phyloP scores from a whole-genome alignment of 2,113 vertebrate species.

The Isurus oxyrinchus region DNA sequence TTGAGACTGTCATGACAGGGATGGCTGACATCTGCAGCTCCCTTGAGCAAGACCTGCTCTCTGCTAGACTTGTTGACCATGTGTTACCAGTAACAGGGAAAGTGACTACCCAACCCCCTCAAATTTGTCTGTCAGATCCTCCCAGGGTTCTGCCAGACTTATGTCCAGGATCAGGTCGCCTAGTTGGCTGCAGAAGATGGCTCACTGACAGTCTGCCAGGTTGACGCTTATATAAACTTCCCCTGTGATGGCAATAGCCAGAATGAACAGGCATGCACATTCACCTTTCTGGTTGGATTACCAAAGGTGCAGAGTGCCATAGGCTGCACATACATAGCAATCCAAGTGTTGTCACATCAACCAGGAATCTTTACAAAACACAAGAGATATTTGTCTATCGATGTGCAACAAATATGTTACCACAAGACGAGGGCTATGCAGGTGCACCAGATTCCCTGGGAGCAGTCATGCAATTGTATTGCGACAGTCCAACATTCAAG shows the following conservation, averaged over 20 bases:
- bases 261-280: neutral
- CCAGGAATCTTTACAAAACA: too few species aligned
- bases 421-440: too few species aligned
- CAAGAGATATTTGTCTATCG: too few species aligned
- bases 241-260: neutral
- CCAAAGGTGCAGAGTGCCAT: too few species aligned
- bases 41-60: neutral
- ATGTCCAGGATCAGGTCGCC: neutral
- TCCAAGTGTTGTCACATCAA: too few species aligned
- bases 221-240: neutral
- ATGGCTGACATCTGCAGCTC: neutral
- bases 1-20: neutral
- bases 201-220: neutral
- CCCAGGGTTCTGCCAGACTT: neutral
- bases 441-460: too few species aligned
- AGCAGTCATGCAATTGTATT: neutral
- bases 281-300: neutral
- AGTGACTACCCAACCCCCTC: neutral
- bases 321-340: too few species aligned
- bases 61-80: too few species aligned
- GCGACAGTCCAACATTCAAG: neutral
- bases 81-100: neutral
- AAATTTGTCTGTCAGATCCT: neutral
- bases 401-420: too few species aligned
- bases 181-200: neutral